These are phyloP conservation scores for Oscheius sp. DNA, from an alignment of 2,888 invertebrate genomes.

Conservation along the genomic window DNA sequence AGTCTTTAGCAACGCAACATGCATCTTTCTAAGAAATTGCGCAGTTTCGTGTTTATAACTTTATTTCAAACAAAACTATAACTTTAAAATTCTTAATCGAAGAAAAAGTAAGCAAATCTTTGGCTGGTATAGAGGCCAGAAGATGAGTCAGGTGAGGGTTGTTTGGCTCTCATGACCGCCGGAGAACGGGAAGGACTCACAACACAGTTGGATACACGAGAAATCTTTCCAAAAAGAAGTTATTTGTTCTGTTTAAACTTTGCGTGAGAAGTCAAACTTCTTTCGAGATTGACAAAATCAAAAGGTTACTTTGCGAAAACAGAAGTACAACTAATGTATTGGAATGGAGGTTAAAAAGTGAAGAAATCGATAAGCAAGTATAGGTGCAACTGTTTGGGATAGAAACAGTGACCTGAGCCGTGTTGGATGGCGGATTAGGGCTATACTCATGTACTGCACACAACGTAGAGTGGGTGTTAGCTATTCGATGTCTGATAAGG, in stretches of 20 bases:
- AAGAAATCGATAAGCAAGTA: background rate
- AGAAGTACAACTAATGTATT: background rate
- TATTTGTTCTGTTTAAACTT: background rate
- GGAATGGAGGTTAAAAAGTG: background rate
- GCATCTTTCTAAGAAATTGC: no score
- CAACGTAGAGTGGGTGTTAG: background rate
- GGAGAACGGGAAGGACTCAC: background rate
- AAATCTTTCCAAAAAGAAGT: background rate
- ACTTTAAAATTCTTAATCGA: background rate
- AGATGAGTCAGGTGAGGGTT: conserved; percentile 9
- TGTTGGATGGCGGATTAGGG: background rate
- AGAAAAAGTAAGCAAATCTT: background rate
- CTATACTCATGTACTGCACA: background rate
- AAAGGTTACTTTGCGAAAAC: background rate
- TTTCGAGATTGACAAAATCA: background rate
- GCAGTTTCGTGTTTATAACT: no score
- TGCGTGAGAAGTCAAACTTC: background rate
- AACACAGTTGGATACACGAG: conserved; percentile 1
- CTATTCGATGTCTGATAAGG: conserved; percentile 1
- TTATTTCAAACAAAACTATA: no score
- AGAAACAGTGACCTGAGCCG: conserved; percentile 15
- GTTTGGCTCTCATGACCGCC: background rate
- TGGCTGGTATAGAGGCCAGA: background rate
- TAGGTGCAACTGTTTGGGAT: background rate
- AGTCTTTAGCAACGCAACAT: no score